A percentile compares a stretch with the other conserved stretches of the same genome.
phyloP scores from a whole-genome alignment of 1,140 invertebrate species.

The Gryllus bimaculatus region DNA sequence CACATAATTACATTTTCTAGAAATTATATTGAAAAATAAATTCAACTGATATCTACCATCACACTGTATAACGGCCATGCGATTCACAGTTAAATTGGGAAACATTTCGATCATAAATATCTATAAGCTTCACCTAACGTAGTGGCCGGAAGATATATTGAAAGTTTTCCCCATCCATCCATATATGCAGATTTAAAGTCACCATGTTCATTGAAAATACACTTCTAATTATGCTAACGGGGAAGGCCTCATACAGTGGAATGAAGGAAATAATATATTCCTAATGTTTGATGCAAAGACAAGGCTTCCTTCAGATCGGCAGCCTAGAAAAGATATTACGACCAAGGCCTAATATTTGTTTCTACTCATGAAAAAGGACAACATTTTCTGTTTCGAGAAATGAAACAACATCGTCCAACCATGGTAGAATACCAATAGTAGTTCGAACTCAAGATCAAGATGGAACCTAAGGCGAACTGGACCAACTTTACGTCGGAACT shows the following conservation, averaged over 20 bases:
- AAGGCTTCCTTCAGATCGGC: constrained; percentile 18
- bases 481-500: constrained; percentile 1
- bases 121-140: not conserved
- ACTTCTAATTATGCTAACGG: not conserved
- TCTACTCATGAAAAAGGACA: not conserved
- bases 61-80: too few relatives aligned
- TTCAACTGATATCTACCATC: too few relatives aligned
- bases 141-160: not conserved
- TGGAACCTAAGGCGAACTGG: constrained; percentile 20
- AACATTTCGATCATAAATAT: not conserved
- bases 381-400: not conserved
- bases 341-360: constrained; percentile 19
- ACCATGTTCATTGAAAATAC: not conserved
- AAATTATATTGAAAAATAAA: not conserved
- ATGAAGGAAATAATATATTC: not conserved
- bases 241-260: not conserved
- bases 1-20: not conserved
- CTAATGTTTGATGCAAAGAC: constrained; percentile 19
- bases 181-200: not conserved
- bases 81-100: not conserved
- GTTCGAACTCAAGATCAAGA: constrained; percentile 7
- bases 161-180: not conserved
- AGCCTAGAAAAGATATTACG: constrained; percentile 17
- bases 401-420: not conserved
- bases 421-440: not conserved